phyloP scores from a whole-genome alignment of 2,113 vertebrate species.

The cattle (Bos taurus) region DNA sequence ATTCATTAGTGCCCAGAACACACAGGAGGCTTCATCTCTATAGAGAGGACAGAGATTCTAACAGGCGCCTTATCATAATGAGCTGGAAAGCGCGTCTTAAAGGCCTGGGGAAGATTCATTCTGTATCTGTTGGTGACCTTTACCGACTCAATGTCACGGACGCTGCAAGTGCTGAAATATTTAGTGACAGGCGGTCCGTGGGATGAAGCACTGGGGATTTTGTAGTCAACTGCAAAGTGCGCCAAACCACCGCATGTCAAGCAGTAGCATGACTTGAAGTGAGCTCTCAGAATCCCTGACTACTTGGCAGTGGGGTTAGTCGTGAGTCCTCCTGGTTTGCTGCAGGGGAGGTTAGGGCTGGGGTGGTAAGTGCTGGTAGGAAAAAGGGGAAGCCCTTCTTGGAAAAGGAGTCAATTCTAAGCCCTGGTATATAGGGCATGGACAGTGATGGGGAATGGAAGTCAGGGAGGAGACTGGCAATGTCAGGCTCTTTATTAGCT shows the following conservation, averaged over 20 bases:
- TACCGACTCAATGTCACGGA: conserved; percentile 43
- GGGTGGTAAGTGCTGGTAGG: neutral
- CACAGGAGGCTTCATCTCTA: conserved; percentile 40
- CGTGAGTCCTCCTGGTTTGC: neutral
- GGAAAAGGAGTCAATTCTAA: neutral
- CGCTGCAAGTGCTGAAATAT: neutral
- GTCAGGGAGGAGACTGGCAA: neutral
- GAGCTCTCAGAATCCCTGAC: neutral
- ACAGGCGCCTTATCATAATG: conserved; percentile 58
- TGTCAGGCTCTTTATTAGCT: neutral
- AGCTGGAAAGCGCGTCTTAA: conserved; percentile 55
- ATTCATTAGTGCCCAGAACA: conserved; percentile 61
- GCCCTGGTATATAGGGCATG: neutral
- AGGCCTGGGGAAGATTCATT: conserved; percentile 35
- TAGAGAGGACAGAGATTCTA: neutral
- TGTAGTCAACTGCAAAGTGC: neutral
- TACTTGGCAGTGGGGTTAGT: neutral
- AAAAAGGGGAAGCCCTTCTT: neutral
- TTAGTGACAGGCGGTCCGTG: neutral
- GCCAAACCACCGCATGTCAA: neutral
- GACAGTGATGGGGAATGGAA: too few species aligned
- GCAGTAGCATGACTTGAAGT: neutral
- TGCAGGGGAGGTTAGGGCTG: neutral
- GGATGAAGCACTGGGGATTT: neutral
- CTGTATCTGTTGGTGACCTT: conserved; percentile 52